Conservation (phyloP, 2,113 vertebrate species). For the Anas platyrhynchos region DNA sequence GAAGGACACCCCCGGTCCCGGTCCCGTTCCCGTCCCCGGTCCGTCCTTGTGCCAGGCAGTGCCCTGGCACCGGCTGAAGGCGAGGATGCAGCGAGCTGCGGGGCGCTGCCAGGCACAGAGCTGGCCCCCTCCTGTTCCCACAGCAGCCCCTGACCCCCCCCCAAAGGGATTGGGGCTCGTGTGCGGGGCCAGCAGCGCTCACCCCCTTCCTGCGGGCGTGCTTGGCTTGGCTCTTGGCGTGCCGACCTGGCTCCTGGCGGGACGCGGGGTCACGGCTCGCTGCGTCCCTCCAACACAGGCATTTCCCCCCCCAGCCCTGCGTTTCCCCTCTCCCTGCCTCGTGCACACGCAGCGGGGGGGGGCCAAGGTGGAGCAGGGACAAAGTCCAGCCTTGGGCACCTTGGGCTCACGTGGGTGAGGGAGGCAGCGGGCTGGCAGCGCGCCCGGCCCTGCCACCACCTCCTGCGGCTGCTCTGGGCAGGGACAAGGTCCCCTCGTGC, state of each 20-base stretch:
- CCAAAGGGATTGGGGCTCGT: background rate
- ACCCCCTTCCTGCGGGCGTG: background rate
- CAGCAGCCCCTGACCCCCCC: accelerated
- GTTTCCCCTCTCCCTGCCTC: background rate
- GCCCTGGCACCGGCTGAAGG: background rate
- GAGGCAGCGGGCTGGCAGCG: background rate
- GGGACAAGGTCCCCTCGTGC: background rate
- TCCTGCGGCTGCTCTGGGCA: accelerated
- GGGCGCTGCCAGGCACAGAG: background rate
- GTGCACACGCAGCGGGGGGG: background rate
- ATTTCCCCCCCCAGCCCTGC: background rate
- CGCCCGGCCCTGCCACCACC: background rate
- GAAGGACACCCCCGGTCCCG: background rate
- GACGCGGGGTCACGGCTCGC: background rate
- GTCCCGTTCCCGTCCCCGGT: background rate
- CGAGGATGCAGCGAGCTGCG: background rate
- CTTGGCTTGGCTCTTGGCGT: background rate
- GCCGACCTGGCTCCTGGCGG: background rate
- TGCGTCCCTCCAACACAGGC: background rate
- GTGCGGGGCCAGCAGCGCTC: accelerated
- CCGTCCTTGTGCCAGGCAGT: background rate
- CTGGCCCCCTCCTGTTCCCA: background rate
- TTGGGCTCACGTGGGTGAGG: background rate
- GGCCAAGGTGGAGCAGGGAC: background rate
- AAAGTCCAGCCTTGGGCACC: background rate